Percentiles rank a stretch among this genome's conserved stretches.
Evolutionary conservation across 2,888 invertebrate genomes (phyloP).

Genomic region (Thymelicus sylvestris): DNA sequence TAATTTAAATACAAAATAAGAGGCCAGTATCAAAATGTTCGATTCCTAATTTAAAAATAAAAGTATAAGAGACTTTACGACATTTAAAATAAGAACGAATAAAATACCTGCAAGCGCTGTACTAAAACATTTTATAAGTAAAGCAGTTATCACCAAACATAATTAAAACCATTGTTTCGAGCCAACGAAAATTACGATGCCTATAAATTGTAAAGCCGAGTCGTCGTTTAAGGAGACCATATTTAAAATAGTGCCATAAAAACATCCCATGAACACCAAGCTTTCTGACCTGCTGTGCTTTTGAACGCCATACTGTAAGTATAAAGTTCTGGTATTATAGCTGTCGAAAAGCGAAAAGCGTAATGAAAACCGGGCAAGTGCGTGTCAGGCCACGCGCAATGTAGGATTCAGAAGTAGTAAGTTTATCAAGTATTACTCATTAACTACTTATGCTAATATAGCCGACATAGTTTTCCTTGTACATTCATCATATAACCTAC

Average conservation of each 20-base stretch:
- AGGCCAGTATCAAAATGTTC: neutral
- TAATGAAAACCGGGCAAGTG: neutral
- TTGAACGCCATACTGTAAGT: constrained; percentile 27
- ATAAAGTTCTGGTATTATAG: constrained; percentile 8
- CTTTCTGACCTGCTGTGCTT: constrained; percentile 45
- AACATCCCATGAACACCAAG: constrained; percentile 63
- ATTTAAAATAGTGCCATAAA: constrained; percentile 81
- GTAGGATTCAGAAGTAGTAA: too few relatives aligned
- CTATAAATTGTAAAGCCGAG: constrained; percentile 70
- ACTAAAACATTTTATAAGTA: constrained; percentile 67
- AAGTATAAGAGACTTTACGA: neutral
- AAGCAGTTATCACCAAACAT: constrained; percentile 75
- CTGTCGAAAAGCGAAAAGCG: neutral
- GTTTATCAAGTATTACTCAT: too few relatives aligned
- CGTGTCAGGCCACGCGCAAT: too few relatives aligned
- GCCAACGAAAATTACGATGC: constrained; percentile 71
- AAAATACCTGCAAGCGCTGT: constrained; percentile 58
- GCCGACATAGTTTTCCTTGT: too few relatives aligned
- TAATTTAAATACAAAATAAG: neutral
- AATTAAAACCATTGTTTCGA: constrained; percentile 82
- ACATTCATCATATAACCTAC: too few relatives aligned
- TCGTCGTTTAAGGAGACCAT: constrained; percentile 70
- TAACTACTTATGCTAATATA: too few relatives aligned
- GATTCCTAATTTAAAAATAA: constrained; percentile 20
- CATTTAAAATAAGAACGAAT: constrained; percentile 22